These are phyloP conservation scores for Drosophila anomelani DNA, from an alignment of 2,888 invertebrate genomes.

Conservation along the genomic window DNA sequence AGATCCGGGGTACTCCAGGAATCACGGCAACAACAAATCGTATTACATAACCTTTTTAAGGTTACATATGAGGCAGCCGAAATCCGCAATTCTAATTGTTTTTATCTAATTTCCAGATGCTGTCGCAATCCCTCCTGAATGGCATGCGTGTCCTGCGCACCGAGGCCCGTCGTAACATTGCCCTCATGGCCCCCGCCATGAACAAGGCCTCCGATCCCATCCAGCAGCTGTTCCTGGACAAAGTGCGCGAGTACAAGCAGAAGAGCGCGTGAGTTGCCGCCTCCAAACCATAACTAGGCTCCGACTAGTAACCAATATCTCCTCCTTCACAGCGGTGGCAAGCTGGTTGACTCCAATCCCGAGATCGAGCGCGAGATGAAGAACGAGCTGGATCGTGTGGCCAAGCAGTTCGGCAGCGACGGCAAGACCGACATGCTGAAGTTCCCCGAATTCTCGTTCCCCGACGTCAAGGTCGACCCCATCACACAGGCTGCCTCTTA, in stretches of 20 bases:
- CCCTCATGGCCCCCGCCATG: slow-evolving; percentile 88
- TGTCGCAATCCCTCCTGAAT: slow-evolving; percentile 86
- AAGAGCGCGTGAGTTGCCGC: slow-evolving; percentile 90
- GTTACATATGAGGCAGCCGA: slow-evolving; percentile 58
- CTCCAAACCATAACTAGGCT: accelerated
- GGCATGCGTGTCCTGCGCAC: slow-evolving; percentile 86
- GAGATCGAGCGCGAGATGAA: slow-evolving; percentile 90
- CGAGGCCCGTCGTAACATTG: slow-evolving; percentile 89
- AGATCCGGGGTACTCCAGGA: not conserved
- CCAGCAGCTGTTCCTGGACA: slow-evolving; percentile 96
- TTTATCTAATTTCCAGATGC: slow-evolving; percentile 85
- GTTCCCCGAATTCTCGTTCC: slow-evolving; percentile 94
- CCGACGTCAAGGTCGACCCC: slow-evolving; percentile 89
- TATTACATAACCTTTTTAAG: slow-evolving; percentile 82
- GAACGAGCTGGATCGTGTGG: slow-evolving; percentile 92
- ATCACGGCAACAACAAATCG: slow-evolving; percentile 21
- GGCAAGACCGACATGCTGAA: slow-evolving; percentile 93
- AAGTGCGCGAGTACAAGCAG: slow-evolving; percentile 94
- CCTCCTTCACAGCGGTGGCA: slow-evolving; percentile 88
- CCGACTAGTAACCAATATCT: not conserved
- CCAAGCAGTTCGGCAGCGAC: slow-evolving; percentile 91
- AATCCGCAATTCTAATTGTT: slow-evolving; percentile 1
- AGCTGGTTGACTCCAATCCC: slow-evolving; percentile 92
- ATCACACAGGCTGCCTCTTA: slow-evolving; percentile 84
- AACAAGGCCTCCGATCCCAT: slow-evolving; percentile 94